Evolutionary conservation across 2,888 invertebrate genomes (phyloP).

Genomic region (Tridacna gigas): DNA sequence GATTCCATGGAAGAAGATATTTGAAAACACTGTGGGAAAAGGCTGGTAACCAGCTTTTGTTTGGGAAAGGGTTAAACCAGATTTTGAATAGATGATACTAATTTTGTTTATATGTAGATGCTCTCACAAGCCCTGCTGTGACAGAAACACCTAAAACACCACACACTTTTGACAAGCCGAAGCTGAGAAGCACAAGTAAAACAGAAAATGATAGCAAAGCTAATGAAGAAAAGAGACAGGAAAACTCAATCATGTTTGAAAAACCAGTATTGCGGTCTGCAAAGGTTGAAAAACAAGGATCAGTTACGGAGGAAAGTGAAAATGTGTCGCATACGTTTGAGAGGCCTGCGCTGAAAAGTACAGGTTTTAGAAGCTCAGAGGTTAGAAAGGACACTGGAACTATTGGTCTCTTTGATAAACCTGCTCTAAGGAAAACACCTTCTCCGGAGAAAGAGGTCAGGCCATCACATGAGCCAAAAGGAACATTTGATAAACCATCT

Average conservation of each 20-base stretch:
- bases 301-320: background rate
- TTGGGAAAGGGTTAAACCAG: too few species aligned
- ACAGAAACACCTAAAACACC: background rate
- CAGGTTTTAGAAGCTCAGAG: constrained; percentile 21
- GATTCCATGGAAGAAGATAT: too few species aligned
- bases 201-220: constrained; percentile 11
- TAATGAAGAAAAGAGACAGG: constrained; percentile 27
- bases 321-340: constrained; percentile 47
- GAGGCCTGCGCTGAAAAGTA: constrained; percentile 42
- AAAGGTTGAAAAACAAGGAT: constrained; percentile 6
- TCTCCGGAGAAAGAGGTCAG: constrained; percentile 58
- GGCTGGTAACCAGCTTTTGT: too few species aligned
- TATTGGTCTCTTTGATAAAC: constrained; percentile 57
- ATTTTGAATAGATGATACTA: too few species aligned
- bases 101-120: too few species aligned
- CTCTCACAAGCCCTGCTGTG: too few species aligned
- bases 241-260: constrained; percentile 53
- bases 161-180: constrained; percentile 65
- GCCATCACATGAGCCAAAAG: constrained; percentile 47
- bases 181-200: constrained; percentile 38
- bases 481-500: constrained; percentile 65
- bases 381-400: constrained; percentile 24
- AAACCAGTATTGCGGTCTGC: constrained; percentile 57
- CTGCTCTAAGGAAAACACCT: constrained; percentile 52
- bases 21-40: too few species aligned